Base-by-base conservation (phyloP, 2,113 vertebrate genomes). In the Edolisoma coerulescens region DNA sequence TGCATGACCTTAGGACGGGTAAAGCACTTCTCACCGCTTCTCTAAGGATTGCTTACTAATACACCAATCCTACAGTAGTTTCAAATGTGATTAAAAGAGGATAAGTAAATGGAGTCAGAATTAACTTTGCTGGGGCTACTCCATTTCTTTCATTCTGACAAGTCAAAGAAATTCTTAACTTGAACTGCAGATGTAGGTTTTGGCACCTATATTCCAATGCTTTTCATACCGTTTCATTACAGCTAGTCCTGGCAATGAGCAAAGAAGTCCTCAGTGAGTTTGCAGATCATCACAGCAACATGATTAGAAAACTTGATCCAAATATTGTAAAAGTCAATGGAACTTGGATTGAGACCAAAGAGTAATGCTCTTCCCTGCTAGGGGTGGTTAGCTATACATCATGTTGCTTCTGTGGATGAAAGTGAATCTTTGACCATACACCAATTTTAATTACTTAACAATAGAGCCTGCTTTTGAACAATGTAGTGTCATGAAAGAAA, bases 271-370 rank as follows among this genome's bases (percentile, higher is more conserved):
- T 90, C 89, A 68, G 60, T 52, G 64, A 16, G 39, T 84, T 92
- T 95, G 73, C 64, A 92, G 69, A 87, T 91, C 80, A 75, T 78
- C 93, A 91, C 49, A 75, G 64, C 52, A 92, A 79, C 53, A 33
- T 33, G 56, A 92, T 78, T 82, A 52, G 57, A 86, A 95, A 95
- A 88, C 60, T 71, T 64, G 56, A 82, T 95, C 61, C 60, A 89
- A 60, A 69, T 52, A 84, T 74, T 7, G 0, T 91, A 94, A 91
- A 95, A 96, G 84, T 91, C 87, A 92, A 10, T 68, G 84, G 57
- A 89, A 87, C 37, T 33, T 95, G 76, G 91, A 86, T 4, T 45
- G 41, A 84, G 32, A 57, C 74, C 81, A 87, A 75, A 84, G 45
- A 73, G 45, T 89, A 93, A 91, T 79, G 1, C 57, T 89, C 74